Evolutionary conservation across 2,888 invertebrate genomes (phyloP).

Genomic region (Hypercompe scribonia): DNA sequence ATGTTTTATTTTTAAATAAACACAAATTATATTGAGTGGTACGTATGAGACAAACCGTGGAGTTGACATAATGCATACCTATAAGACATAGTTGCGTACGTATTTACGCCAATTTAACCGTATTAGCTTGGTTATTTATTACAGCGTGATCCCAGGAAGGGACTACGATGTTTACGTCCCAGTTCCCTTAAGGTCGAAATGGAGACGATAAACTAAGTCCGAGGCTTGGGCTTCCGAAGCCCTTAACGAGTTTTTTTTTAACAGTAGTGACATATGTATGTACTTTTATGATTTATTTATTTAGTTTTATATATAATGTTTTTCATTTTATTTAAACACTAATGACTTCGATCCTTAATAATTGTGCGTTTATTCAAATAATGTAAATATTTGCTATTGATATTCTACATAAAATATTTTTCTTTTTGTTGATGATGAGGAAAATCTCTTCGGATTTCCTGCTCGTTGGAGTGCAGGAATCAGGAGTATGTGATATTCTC

Average conservation of each 20-base stretch:
- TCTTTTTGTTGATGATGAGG: no score
- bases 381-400: no score
- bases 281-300: not conserved
- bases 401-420: no score
- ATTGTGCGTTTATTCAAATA: not conserved
- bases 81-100: conserved; percentile 28
- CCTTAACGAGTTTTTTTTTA: conserved; percentile 17
- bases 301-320: not conserved
- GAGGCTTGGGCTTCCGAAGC: not conserved
- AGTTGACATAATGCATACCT: conserved; percentile 25
- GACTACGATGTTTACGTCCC: conserved; percentile 40
- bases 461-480: no score
- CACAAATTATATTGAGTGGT: not conserved
- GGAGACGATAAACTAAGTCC: conserved; percentile 40
- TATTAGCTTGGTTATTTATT: conserved; percentile 48
- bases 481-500: no score
- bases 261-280: not conserved
- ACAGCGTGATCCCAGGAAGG: conserved; percentile 37
- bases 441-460: no score
- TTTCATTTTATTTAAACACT: conserved; percentile 27
- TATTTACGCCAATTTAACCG: conserved; percentile 40
- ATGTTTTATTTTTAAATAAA: not conserved
- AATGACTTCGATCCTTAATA: not conserved
- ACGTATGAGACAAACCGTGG: conserved; percentile 11
- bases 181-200: conserved; percentile 32